These are phyloP conservation scores for Poeciliopsis occidentalis DNA, from an alignment of 2,113 vertebrate genomes.

Conservation along the genomic window DNA sequence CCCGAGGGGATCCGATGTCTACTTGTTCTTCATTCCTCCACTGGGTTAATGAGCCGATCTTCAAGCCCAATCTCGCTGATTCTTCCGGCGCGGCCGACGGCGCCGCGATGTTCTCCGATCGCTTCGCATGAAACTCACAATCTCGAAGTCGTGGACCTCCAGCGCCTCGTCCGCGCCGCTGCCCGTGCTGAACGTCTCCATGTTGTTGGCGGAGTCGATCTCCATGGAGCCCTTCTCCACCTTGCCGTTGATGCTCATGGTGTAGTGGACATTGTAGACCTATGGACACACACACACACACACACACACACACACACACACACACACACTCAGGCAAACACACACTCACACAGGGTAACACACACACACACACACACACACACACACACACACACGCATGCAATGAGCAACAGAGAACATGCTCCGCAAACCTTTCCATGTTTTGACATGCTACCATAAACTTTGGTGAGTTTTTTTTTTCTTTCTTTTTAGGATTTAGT, in stretches of 20 bases:
- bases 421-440: too few relatives aligned
- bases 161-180: slow-evolving; percentile 87
- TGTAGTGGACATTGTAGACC: slow-evolving; percentile 96
- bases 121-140: slow-evolving; percentile 80
- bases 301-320: slow-evolving; percentile 6
- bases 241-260: slow-evolving; percentile 96
- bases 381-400: slow-evolving; percentile 3
- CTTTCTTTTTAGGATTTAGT: neutral
- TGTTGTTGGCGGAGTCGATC: slow-evolving; percentile 90
- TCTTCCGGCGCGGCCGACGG: slow-evolving; percentile 1
- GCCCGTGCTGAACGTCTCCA: slow-evolving; percentile 92
- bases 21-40: slow-evolving; percentile 34
- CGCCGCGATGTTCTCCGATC: neutral
- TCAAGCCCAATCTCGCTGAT: slow-evolving; percentile 14
- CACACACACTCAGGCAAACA: neutral
- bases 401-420: too few relatives aligned
- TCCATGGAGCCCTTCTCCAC: slow-evolving; percentile 94
- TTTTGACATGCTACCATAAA: too few relatives aligned
- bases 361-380: slow-evolving; percentile 7
- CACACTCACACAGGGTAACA: too few relatives aligned
- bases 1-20: slow-evolving; percentile 40
- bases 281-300: slow-evolving; percentile 60
- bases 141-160: slow-evolving; percentile 94
- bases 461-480: too few relatives aligned
- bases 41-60: slow-evolving; percentile 21